These are phyloP conservation scores for Chrysoperla carnea DNA, from an alignment of 1,140 invertebrate species.

Conservation along the genomic window DNA sequence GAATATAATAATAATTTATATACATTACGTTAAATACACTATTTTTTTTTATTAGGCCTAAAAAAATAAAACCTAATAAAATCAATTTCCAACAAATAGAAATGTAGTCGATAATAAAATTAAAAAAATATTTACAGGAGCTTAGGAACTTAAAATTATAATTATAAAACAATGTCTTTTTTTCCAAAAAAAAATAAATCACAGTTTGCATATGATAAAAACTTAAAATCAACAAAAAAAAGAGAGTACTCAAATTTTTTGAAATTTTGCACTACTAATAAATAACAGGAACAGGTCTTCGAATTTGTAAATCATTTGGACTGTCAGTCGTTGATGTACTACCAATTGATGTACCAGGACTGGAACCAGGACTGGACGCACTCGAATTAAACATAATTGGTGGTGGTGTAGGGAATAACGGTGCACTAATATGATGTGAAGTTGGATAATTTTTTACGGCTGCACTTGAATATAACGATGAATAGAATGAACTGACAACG, in stretches of 20 bases:
- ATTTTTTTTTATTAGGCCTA: too few relatives aligned
- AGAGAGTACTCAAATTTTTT: background rate
- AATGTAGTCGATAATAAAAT: too few relatives aligned
- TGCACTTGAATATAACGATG: slow-evolving; percentile 29
- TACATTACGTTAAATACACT: too few relatives aligned
- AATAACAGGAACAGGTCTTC: slow-evolving; percentile 34
- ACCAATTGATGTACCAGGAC: slow-evolving; percentile 19
- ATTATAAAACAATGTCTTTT: too few relatives aligned
- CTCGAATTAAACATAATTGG: slow-evolving; percentile 22
- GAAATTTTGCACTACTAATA: slow-evolving; percentile 20
- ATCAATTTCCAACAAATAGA: too few relatives aligned
- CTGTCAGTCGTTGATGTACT: slow-evolving; percentile 5
- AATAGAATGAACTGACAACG: slow-evolving; percentile 39
- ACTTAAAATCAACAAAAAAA: too few relatives aligned
- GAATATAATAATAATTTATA: too few relatives aligned
- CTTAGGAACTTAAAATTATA: too few relatives aligned
- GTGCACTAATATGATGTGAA: slow-evolving; percentile 15
- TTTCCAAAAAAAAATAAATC: too few relatives aligned
- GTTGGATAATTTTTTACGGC: slow-evolving; percentile 19
- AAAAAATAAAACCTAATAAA: too few relatives aligned
- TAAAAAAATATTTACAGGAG: too few relatives aligned
- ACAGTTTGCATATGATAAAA: too few relatives aligned
- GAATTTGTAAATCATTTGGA: slow-evolving; percentile 25
- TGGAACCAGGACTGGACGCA: slow-evolving; percentile 27
- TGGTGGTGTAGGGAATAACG: slow-evolving; percentile 16